Conservation (phyloP, 2,888 invertebrate genomes). For the Falcaria lacertinaria region DNA sequence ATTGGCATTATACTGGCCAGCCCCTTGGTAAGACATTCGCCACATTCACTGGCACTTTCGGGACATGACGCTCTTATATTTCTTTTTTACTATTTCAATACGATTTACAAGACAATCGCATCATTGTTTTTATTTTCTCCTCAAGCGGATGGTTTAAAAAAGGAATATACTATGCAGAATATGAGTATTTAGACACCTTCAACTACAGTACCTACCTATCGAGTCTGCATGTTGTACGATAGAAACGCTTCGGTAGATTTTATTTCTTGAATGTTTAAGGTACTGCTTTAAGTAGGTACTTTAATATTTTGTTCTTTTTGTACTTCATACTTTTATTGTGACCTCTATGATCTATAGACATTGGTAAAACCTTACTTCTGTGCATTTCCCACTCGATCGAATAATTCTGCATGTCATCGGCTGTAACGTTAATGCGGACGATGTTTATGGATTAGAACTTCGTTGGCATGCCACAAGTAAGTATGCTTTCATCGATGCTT, state of each 20-base stretch:
- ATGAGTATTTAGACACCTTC: slow-evolving; percentile 29
- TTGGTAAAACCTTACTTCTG: too few species aligned
- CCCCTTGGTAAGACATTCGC: slow-evolving; percentile 91
- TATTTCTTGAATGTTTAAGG: background rate
- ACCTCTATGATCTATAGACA: too few species aligned
- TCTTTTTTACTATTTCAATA: slow-evolving; percentile 29
- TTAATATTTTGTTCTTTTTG: background rate
- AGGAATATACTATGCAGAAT: slow-evolving; percentile 21
- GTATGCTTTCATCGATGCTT: too few species aligned
- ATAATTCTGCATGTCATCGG: too few species aligned
- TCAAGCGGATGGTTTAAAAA: background rate
- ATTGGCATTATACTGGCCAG: slow-evolving; percentile 97
- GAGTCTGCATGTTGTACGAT: slow-evolving; percentile 28
- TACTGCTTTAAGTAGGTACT: background rate
- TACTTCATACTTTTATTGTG: background rate
- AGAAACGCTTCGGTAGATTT: background rate
- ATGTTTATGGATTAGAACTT: too few species aligned
- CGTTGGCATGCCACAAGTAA: too few species aligned
- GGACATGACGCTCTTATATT: slow-evolving; percentile 60
- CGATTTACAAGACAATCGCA: too few species aligned
- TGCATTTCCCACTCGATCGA: too few species aligned
- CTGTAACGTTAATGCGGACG: too few species aligned
- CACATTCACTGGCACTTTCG: slow-evolving; percentile 73
- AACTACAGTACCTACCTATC: slow-evolving; percentile 19
- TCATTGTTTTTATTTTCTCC: too few species aligned